Evolutionary conservation across 2,113 vertebrate genomes (phyloP).

Genomic region (Ammodytes dubius): DNA sequence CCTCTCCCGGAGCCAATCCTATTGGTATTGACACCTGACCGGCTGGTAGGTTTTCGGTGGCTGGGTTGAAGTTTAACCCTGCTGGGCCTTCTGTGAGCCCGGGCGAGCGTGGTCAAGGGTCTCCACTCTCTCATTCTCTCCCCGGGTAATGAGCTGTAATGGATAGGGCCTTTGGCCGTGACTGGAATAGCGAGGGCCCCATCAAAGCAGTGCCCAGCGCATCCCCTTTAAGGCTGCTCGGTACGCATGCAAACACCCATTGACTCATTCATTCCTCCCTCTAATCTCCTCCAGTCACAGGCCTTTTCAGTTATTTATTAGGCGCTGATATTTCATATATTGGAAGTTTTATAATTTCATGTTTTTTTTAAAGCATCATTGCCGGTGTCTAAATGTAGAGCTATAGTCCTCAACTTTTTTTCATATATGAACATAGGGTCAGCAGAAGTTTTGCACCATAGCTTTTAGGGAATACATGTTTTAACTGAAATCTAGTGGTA

Average conservation of each 20-base stretch:
- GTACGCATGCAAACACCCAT: constrained; percentile 66
- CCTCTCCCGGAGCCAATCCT: constrained; percentile 1
- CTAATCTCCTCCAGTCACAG: constrained; percentile 30
- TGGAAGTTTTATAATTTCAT: background rate
- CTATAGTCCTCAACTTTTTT: too few relatives aligned
- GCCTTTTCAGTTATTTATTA: constrained; percentile 25
- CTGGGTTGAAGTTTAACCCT: constrained; percentile 68
- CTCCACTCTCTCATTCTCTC: constrained; percentile 69
- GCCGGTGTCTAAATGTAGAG: background rate
- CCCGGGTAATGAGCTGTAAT: constrained; percentile 78
- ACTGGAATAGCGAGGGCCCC: constrained; percentile 72
- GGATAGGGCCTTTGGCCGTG: constrained; percentile 74
- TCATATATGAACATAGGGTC: too few relatives aligned
- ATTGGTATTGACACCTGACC: constrained; percentile 55
- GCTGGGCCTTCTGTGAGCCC: constrained; percentile 52
- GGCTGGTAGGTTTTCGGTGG: constrained; percentile 41
- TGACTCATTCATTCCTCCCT: constrained; percentile 49
- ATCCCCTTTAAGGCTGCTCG: constrained; percentile 56
- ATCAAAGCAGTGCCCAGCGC: constrained; percentile 66
- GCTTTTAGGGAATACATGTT: background rate
- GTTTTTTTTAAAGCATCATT: background rate
- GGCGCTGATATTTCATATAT: background rate
- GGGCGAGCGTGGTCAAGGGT: constrained; percentile 51
- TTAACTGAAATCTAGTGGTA: too few relatives aligned
- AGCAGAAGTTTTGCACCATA: too few relatives aligned